A percentile compares a stretch with the other conserved stretches of the same genome.
phyloP scores from a whole-genome alignment of 2,113 vertebrate species.

The Lampris megalopsis region DNA sequence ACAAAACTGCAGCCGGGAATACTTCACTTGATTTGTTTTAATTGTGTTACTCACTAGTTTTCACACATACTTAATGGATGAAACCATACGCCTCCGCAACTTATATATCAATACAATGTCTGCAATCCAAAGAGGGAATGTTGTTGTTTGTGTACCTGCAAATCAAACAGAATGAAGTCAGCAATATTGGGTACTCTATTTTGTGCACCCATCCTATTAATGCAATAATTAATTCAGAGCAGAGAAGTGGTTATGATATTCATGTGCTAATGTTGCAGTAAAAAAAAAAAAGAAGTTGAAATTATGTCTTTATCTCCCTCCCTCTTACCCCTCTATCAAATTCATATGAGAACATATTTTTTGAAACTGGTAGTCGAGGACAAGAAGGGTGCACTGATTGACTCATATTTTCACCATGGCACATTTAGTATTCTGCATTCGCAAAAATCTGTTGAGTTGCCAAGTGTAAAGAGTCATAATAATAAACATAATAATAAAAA shows the following conservation, averaged over 20 bases:
- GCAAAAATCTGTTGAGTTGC: slow-evolving; percentile 39
- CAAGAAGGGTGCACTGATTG: slow-evolving; percentile 14
- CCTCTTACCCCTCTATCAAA: slow-evolving; percentile 29
- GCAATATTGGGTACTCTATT: slow-evolving; percentile 24
- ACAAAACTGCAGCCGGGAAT: neutral
- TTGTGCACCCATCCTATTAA: slow-evolving; percentile 32
- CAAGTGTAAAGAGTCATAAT: slow-evolving; percentile 14
- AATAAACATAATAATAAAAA: no score
- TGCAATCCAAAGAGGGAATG: neutral
- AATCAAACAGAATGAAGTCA: slow-evolving; percentile 40
- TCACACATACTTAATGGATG: slow-evolving; percentile 22
- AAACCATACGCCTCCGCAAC: neutral
- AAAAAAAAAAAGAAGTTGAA: neutral
- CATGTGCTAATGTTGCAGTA: slow-evolving; percentile 26
- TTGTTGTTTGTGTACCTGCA: slow-evolving; percentile 40
- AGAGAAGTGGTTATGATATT: slow-evolving; percentile 47
- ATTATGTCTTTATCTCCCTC: slow-evolving; percentile 1
- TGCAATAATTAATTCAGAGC: slow-evolving; percentile 51
- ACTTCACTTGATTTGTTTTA: slow-evolving; percentile 9
- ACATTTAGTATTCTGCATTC: slow-evolving; percentile 49
- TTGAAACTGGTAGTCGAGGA: slow-evolving; percentile 47
- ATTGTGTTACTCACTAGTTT: slow-evolving; percentile 24
- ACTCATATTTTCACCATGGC: slow-evolving; percentile 20
- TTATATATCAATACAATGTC: slow-evolving; percentile 24
- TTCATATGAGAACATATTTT: slow-evolving; percentile 23